Evolutionary conservation across 2,113 vertebrate genomes (phyloP), one percentile per base, ranked within the genome.

Genomic region (Myrmecobius fasciatus): DNA sequence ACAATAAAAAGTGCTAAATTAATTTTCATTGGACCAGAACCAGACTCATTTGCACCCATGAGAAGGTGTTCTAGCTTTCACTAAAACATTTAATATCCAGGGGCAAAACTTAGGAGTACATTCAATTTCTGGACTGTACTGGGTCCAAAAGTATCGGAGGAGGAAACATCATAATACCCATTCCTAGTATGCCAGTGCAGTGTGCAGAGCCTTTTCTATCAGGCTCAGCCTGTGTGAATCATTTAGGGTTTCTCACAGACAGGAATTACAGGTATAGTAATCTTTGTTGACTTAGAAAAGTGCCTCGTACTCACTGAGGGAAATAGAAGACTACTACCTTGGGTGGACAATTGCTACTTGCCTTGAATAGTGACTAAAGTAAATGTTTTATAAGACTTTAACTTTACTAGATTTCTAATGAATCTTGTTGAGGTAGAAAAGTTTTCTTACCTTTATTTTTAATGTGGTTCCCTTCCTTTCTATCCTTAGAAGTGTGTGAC

Each of bases 221-320:
- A 92, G 54, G 89, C 90, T 95, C 53, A 53, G 95, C 26, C 52
- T 93, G 51, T 83, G 96, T n/a, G 11, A 97, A 94, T 93, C 51
- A 95, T 49, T 96, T 91, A 47, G 3, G 89, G 53, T 90, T 93
- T 94, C 51, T 67, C 91, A 95, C 94, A 96, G 91, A 51, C 94
- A 96, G 20, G 90, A 95, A 97, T 94, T 94, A 95, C 25, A 91
- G 91, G 8, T 47, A 0, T 24, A 95, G 88, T 48, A 67, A 83
- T 95, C 52, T 95, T 90, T 96, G 92, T 92, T 93, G 46, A 91
- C 53, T 94, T 51, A 94, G 25, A 89, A 94, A 93, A 93, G 0
- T 24, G 24, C 54, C 89, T 90, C 28, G 91, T 14, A 24, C 10
- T 52, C 93, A 31, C 52, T 11, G 28, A 67, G 47, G 25, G 3